A percentile compares a stretch with the other conserved stretches of the same genome.
phyloP scores from a whole-genome alignment of 2,797 vertebrate species.

The Dallia pectoralis region DNA sequence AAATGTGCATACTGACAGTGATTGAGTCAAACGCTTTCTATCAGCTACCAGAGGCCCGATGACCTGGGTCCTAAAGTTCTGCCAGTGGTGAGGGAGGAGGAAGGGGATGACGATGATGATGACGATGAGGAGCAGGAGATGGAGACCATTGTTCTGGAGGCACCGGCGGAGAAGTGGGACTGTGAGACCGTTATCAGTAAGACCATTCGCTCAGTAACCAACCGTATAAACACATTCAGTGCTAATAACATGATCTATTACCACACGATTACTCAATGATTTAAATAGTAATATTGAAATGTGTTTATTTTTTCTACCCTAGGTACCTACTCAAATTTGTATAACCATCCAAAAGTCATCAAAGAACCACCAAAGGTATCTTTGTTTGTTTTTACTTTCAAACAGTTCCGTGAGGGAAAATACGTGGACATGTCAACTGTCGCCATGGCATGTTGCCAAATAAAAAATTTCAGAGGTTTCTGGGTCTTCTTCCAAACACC shows the following conservation, averaged over 20 bases:
- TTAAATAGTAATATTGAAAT: not conserved
- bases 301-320: not conserved
- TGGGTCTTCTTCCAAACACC: not conserved
- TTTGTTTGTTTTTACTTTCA: not conserved
- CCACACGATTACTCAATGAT: not conserved
- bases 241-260: not conserved
- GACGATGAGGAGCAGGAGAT: conserved; percentile 77
- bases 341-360: conserved; percentile 93
- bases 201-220: conserved; percentile 48
- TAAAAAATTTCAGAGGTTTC: not conserved
- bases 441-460: not conserved
- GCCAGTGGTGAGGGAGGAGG: conserved; percentile 72
- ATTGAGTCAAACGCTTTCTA: not conserved
- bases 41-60: conserved; percentile 69
- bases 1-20: not conserved
- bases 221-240: not conserved
- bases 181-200: conserved; percentile 96
- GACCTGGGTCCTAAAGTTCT: conserved; percentile 79
- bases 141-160: conserved; percentile 76
- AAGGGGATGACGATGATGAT: conserved; percentile 73
- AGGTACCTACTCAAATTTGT: conserved; percentile 97
- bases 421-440: not conserved
- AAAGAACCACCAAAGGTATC: conserved; percentile 85
- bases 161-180: conserved; percentile 90
- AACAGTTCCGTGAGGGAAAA: not conserved